Percentiles rank a stretch among this genome's conserved stretches.
phyloP scores from a whole-genome alignment of 2,888 invertebrate species.

The Aproaerema taeniolella region DNA sequence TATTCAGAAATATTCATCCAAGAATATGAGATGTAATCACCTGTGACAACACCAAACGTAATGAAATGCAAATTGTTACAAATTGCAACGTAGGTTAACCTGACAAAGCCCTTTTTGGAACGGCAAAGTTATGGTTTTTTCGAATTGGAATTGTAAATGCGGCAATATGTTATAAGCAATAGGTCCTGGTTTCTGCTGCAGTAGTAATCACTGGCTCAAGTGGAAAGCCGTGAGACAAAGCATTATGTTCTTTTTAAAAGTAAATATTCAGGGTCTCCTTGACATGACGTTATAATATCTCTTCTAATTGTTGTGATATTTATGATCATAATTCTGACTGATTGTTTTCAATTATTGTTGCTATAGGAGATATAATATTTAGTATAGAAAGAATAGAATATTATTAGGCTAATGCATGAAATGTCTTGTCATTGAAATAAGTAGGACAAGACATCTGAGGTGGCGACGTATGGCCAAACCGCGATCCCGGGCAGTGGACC shows the following conservation, averaged over 20 bases:
- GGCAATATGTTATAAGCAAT: constrained; percentile 8
- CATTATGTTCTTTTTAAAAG: too few relatives aligned
- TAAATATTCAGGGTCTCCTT: too few relatives aligned
- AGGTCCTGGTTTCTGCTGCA: neutral
- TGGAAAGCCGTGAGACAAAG: neutral
- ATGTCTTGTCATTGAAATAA: too few relatives aligned
- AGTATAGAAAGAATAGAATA: too few relatives aligned
- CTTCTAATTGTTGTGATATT: too few relatives aligned
- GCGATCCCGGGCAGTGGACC: constrained; percentile 37
- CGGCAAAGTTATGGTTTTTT: constrained; percentile 11
- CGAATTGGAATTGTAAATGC: constrained; percentile 16
- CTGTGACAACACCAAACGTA: constrained; percentile 3
- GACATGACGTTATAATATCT: too few relatives aligned
- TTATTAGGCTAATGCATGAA: too few relatives aligned
- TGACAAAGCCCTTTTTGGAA: constrained; percentile 12
- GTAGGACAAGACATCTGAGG: too few relatives aligned
- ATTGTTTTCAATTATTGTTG: too few relatives aligned
- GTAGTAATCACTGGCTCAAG: neutral
- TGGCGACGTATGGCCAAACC: constrained; percentile 25
- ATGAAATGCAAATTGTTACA: constrained; percentile 12
- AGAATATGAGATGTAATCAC: constrained; percentile 9
- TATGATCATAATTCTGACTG: too few relatives aligned
- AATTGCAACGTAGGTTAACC: constrained; percentile 9
- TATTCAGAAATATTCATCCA: too few relatives aligned
- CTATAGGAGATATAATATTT: too few relatives aligned